Conservation (phyloP, 1,140 invertebrate genomes). For the Platyscapa corneri region DNA sequence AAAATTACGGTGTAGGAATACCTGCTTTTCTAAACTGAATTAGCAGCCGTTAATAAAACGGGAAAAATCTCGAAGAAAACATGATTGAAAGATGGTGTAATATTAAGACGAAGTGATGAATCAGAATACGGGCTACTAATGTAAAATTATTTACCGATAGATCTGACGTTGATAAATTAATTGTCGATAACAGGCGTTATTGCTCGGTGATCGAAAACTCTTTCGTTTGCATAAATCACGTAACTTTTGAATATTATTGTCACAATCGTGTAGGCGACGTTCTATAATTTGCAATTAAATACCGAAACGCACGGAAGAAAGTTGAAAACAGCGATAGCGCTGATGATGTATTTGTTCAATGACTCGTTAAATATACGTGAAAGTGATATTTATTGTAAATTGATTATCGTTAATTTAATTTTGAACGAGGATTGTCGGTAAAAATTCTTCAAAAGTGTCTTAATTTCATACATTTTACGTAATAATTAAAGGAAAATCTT, state of each 20-base stretch:
- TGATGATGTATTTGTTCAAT: neutral
- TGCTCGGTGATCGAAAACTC: neutral
- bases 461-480: too few relatives aligned
- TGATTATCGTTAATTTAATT: neutral
- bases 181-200: constrained; percentile 18
- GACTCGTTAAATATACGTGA: neutral
- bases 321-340: too few relatives aligned
- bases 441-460: too few relatives aligned
- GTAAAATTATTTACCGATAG: constrained; percentile 23
- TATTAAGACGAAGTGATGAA: constrained; percentile 10
- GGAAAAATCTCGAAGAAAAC: neutral
- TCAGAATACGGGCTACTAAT: neutral
- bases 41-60: neutral
- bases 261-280: constrained; percentile 6
- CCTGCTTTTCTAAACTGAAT: neutral
- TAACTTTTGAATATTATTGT: constrained; percentile 25
- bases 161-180: constrained; percentile 35
- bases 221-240: constrained; percentile 28
- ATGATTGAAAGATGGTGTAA: neutral
- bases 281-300: constrained; percentile 2
- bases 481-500: too few relatives aligned
- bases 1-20: neutral
- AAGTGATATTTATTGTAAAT: neutral
- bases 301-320: neutral
- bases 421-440: too few relatives aligned